Conservation (phyloP, 2,797 vertebrate species). For the Falco columbarius region DNA sequence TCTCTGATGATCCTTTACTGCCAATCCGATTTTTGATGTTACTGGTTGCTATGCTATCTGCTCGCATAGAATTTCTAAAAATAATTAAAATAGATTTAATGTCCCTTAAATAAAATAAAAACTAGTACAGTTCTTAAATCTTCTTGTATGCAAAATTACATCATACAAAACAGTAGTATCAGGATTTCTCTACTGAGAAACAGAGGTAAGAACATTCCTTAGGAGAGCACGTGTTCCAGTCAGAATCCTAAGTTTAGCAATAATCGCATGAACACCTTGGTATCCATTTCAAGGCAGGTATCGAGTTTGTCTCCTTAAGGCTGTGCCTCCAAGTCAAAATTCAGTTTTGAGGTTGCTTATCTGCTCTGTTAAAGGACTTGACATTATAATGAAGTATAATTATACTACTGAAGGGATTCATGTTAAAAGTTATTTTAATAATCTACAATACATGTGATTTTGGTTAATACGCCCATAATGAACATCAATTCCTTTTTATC, state of each 20-base stretch:
- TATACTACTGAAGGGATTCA: neutral
- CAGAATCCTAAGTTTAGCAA: neutral
- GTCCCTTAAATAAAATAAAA: neutral
- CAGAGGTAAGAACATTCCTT: neutral
- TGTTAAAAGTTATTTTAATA: neutral
- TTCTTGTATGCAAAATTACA: neutral
- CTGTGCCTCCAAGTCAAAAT: neutral
- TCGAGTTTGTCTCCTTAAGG: neutral
- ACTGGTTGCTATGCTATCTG: constrained; percentile 79
- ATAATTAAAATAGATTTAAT: neutral
- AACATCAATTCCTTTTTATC: neutral
- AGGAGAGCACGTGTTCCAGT: neutral
- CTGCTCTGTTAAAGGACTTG: neutral
- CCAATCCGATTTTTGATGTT: constrained; percentile 88
- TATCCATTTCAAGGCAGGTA: neutral
- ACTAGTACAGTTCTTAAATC: neutral
- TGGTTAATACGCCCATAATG: neutral
- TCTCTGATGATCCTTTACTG: constrained; percentile 82
- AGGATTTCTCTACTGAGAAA: neutral
- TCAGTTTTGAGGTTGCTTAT: neutral
- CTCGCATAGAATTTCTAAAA: constrained; percentile 87
- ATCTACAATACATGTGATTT: neutral
- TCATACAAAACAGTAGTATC: neutral
- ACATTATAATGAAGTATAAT: neutral
- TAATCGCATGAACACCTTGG: neutral